Conservation (phyloP, 2,888 invertebrate species). For the Chrysopilus asiliformis region DNA sequence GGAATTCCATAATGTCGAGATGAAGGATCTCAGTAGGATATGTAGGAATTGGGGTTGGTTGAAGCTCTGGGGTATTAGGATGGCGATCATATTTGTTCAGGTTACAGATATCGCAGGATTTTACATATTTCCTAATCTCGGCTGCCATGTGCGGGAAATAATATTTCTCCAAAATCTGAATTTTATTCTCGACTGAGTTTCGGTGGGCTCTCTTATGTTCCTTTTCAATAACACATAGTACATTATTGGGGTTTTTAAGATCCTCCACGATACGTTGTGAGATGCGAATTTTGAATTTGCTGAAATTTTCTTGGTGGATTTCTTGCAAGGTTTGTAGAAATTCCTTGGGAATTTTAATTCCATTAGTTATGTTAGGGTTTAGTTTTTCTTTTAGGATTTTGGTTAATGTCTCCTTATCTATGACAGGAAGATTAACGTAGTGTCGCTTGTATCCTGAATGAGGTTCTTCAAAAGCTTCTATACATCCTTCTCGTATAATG, state of each 20-base stretch:
- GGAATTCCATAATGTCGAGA: constrained; percentile 3
- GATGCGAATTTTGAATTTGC: constrained; percentile 3
- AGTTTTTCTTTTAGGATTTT: no score
- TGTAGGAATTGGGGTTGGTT: constrained; percentile 5
- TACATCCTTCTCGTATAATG: neutral
- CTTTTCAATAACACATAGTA: no score
- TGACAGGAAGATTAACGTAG: neutral
- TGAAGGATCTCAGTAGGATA: constrained; percentile 6
- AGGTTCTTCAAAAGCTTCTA: constrained; percentile 3
- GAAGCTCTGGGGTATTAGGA: constrained; percentile 1
- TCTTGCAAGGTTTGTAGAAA: constrained; percentile 4
- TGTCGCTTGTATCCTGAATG: constrained; percentile 4
- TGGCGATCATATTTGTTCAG: constrained; percentile 2
- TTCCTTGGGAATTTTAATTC: constrained; percentile 5
- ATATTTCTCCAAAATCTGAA: neutral
- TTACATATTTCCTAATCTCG: constrained; percentile 3
- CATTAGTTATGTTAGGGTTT: constrained; percentile 1
- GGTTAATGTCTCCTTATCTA: no score
- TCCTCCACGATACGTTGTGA: constrained; percentile 4
- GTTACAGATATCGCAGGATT: constrained; percentile 1
- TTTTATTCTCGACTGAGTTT: neutral
- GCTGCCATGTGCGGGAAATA: constrained; percentile 6
- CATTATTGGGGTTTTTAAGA: no score
- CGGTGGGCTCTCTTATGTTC: neutral
- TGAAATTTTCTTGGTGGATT: constrained; percentile 1